Percentiles rank a stretch among this genome's conserved stretches.
Evolutionary conservation across 1,140 invertebrate genomes (phyloP).

Genomic region (Linepithema humile): DNA sequence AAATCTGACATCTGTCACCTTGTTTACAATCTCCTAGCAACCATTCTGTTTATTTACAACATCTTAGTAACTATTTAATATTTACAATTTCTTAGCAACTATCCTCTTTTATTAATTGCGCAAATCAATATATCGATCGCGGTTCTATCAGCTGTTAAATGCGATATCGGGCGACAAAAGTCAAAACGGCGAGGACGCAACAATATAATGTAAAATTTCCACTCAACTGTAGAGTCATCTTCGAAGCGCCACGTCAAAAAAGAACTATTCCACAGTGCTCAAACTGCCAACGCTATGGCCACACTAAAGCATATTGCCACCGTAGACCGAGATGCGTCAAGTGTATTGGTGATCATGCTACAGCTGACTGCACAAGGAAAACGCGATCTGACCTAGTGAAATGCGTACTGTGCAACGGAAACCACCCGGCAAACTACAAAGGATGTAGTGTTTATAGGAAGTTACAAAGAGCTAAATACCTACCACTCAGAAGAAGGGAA

Average conservation of each 20-base stretch:
- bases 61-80: too few relatives aligned
- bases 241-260: background rate
- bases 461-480: background rate
- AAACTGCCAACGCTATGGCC: background rate
- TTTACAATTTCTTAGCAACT: too few relatives aligned
- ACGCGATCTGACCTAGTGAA: background rate
- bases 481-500: background rate
- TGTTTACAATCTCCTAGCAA: too few relatives aligned
- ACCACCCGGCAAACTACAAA: slow-evolving; percentile 54
- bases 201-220: background rate
- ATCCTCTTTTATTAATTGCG: too few relatives aligned
- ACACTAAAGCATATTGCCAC: slow-evolving; percentile 49
- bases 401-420: slow-evolving; percentile 32
- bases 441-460: background rate
- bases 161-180: too few relatives aligned
- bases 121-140: too few relatives aligned
- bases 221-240: background rate
- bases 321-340: slow-evolving; percentile 39
- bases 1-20: too few relatives aligned
- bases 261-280: slow-evolving; percentile 48
- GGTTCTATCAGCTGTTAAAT: too few relatives aligned
- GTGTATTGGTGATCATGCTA: slow-evolving; percentile 24
- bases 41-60: too few relatives aligned
- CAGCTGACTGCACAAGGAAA: slow-evolving; percentile 2
- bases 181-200: too few relatives aligned